A percentile compares a stretch with the other conserved stretches of the same genome.
Evolutionary conservation across 2,888 invertebrate species (phyloP).

Genomic region (Chrysolina americana): DNA sequence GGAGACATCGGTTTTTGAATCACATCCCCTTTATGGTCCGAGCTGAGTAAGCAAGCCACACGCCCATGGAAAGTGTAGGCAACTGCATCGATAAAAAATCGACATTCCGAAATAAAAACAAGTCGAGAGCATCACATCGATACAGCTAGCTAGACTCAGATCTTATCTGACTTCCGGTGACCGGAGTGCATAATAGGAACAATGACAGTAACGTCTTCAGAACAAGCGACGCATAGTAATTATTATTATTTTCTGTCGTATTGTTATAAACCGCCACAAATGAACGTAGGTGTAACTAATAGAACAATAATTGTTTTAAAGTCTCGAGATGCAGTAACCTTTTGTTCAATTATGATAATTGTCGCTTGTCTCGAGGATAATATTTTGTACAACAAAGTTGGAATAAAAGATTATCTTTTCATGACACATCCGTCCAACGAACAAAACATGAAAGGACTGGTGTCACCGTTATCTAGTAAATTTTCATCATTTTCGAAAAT

Average conservation of each 20-base stretch:
- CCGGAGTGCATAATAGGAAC: neutral
- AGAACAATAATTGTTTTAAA: conserved; percentile 17
- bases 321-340: conserved; percentile 10
- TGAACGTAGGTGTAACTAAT: conserved; percentile 23
- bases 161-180: conserved; percentile 18
- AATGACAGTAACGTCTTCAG: conserved; percentile 3
- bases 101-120: conserved; percentile 8
- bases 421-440: too few relatives aligned
- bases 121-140: conserved; percentile 10
- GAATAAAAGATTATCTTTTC: too few relatives aligned
- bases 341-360: conserved; percentile 16
- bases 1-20: neutral
- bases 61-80: neutral
- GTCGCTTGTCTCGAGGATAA: neutral
- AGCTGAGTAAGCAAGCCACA: neutral
- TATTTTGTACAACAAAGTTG: too few relatives aligned
- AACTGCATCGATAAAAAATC: neutral
- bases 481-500: too few relatives aligned
- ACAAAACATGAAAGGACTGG: too few relatives aligned
- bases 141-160: neutral
- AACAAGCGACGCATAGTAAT: neutral
- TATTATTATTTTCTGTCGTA: neutral
- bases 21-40: neutral
- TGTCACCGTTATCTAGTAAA: too few relatives aligned
- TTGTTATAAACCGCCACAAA: neutral